A percentile compares a stretch with the other conserved stretches of the same genome.
Conservation (phyloP, 2,113 vertebrate species). For the Condylura cristata region DNA sequence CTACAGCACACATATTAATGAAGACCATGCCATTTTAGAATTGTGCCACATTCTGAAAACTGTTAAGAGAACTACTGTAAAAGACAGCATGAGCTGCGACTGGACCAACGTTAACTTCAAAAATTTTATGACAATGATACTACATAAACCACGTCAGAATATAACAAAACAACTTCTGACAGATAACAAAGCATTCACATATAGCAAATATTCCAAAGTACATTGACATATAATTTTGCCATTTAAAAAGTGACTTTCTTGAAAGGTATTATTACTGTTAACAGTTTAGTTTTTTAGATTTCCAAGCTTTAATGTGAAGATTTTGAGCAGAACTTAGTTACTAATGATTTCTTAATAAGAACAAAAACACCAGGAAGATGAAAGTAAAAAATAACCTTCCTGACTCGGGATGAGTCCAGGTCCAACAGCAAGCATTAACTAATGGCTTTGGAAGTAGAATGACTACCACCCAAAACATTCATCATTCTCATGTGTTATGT, state of each 20-base stretch:
- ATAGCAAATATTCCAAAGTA: neutral
- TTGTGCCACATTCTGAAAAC: constrained; percentile 12
- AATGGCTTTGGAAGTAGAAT: neutral
- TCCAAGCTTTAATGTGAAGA: neutral
- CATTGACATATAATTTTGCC: neutral
- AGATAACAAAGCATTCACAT: neutral
- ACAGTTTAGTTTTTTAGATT: neutral
- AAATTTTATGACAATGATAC: neutral
- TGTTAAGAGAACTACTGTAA: neutral
- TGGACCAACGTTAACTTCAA: neutral
- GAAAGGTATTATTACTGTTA: neutral
- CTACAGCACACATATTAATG: neutral
- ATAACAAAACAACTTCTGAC: neutral
- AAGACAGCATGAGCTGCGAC: neutral
- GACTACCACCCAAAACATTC: neutral
- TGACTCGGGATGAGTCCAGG: neutral
- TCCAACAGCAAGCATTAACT: neutral
- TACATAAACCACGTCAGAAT: neutral
- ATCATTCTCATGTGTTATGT: neutral
- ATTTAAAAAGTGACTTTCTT: neutral
- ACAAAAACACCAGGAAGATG: neutral
- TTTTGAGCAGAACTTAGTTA: neutral
- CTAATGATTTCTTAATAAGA: neutral
- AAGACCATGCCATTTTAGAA: neutral
- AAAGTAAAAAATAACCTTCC: neutral